Base-by-base conservation (phyloP, 2,797 vertebrate genomes). In the Anableps anableps region DNA sequence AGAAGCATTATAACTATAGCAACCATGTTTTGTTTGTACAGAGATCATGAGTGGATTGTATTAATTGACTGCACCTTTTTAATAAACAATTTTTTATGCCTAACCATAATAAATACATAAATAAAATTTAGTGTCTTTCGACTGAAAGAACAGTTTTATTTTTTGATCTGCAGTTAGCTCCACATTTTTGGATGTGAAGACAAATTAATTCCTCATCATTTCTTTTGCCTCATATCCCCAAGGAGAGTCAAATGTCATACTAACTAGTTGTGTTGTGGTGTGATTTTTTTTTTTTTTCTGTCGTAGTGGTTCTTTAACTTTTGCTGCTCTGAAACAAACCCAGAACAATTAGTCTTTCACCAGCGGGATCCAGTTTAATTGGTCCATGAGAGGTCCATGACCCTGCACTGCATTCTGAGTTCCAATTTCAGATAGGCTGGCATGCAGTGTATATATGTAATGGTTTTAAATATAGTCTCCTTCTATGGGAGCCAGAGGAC, bases 401-500 rank as follows among this genome's bases (percentile, higher is more conserved):
- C 85, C 86, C 76, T 16, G 71, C 77, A 51, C 74, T 62, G 71
- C 84, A 86, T 86, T 76, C 45, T 77, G 79, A 85, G 88, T 84
- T 55, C 70, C 66, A 41, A 58, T 77, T 86, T 84, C 19, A 89
- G 72, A 88, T 80, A 76, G 45, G 83, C 87, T 86, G 89, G 82
- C 86, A 81, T 50, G 51, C 84, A 80, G 77, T 66, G 48, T 85
- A 86, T 91, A 85, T 72, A 62, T 66, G 60, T 60, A 79, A 74
- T 79, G 51, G 74, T 83, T 92, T 93, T 92, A 92, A 53, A 93
- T 86, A 81, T 74, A 83, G 74, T 4, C 82, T 74, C 29, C 60
- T 21, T 23, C 86, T 80, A 53, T 92, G 91, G 88, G 92, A 93
- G 85, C 80, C 75, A 29, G 74, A 70, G 86, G 77, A 91, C 85